These are phyloP conservation scores for Caradrina clavipalpis DNA, from an alignment of 2,888 invertebrate genomes.

Conservation along the genomic window DNA sequence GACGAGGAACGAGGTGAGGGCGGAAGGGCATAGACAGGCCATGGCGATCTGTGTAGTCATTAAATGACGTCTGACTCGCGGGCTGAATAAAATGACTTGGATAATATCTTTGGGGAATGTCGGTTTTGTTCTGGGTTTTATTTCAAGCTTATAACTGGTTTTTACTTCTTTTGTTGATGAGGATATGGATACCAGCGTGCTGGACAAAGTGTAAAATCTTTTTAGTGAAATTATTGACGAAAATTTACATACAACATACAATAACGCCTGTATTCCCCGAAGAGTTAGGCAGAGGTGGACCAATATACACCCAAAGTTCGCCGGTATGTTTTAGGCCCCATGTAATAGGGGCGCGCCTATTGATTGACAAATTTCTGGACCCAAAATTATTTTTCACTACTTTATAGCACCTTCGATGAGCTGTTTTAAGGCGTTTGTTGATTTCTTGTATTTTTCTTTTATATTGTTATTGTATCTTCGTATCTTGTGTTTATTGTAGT, in stretches of 20 bases:
- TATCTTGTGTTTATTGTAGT: slow-evolving; percentile 9
- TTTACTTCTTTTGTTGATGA: not conserved
- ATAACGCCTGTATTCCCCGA: too few relatives aligned
- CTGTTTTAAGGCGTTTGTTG: not conserved
- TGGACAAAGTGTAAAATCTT: not conserved
- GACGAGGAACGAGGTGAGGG: slow-evolving; percentile 69
- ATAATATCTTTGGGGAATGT: slow-evolving; percentile 14
- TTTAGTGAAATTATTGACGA: too few relatives aligned
- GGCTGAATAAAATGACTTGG: slow-evolving; percentile 19
- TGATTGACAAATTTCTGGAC: too few relatives aligned
- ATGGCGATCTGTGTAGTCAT: slow-evolving; percentile 56
- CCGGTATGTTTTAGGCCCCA: too few relatives aligned
- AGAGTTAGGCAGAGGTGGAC: too few relatives aligned
- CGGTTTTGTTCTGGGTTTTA: not conserved
- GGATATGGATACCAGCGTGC: not conserved
- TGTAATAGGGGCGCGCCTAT: too few relatives aligned
- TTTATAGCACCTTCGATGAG: too few relatives aligned
- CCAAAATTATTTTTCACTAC: not conserved
- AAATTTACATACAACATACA: too few relatives aligned
- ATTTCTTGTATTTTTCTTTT: too few relatives aligned
- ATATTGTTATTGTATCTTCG: too few relatives aligned
- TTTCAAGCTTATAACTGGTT: not conserved
- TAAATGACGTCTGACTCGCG: slow-evolving; percentile 37
- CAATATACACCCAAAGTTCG: too few relatives aligned
- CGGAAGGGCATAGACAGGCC: slow-evolving; percentile 75